Base-by-base conservation (phyloP, 2,113 vertebrate species). In the Thalassarche chlororhynchos region DNA sequence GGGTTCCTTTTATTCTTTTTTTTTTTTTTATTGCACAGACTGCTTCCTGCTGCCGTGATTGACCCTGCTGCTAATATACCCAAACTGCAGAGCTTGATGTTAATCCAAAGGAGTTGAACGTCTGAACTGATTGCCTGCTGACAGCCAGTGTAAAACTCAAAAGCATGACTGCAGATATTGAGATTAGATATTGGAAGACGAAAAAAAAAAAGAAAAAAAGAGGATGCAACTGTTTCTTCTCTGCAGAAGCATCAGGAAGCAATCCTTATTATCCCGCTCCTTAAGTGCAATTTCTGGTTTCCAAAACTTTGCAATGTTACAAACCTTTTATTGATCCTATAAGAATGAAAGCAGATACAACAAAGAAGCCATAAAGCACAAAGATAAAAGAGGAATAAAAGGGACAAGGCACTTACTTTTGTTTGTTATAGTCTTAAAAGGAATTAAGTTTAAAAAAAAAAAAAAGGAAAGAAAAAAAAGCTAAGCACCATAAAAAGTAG, bases 321-420 rank as follows among this genome's bases (percentile, higher is more conserved):
- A 91, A 93, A 89, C 26, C 32, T 87, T 96, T 74, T 89, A 96
- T 94, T 85, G 31, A 93, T 94, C 85, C 92, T 93, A 54, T 92
- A 94, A 97, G 93, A 84, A 85, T 26, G 91, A 90, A 95, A 96
- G 60, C 77, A 95, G 84, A 94, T 93, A 91, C 66, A 86, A 90
- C 57, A 88, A 52, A 90, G 84, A 68, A 78, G n/a, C 60, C 47
- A 32, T 87, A 96, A 97, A 95, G 44, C 61, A 54, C 32, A 87
- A 87, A 93, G 62, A 86, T 96, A 93, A 98, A 95, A 77, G 80
- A 89, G 57, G 77, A 96, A 96, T 96, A 95, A 97, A 96, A 95
- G 51, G 85, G 84, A 96, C 84, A 96, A 95, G 66, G 62, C 84
- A 93, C 58, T 96, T 96, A 94, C 62, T 82, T 58, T 68, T 95